A percentile compares a stretch with the other conserved stretches of the same genome.
Conservation (phyloP, 2,797 vertebrate species). For the Alosa sapidissima region DNA sequence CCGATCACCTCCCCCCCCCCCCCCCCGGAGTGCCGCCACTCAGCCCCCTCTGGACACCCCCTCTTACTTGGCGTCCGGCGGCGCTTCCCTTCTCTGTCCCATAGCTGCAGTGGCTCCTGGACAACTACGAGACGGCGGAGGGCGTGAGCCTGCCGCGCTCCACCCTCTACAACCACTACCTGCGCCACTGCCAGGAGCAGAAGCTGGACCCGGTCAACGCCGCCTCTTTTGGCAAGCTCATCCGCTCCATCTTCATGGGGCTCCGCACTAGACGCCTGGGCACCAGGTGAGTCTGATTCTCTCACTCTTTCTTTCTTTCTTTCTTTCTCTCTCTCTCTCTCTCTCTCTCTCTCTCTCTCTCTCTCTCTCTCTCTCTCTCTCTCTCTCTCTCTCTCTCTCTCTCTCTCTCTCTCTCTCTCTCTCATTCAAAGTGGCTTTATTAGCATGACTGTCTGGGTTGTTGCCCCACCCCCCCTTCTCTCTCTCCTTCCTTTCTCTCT, state of each 20-base stretch:
- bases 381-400: background rate
- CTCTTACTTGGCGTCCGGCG: background rate
- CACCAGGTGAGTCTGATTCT: slow-evolving; percentile 79
- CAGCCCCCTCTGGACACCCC: background rate
- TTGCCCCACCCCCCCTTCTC: background rate
- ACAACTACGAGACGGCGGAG: slow-evolving; percentile 97
- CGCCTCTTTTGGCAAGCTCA: slow-evolving; percentile 96
- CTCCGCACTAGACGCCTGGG: slow-evolving; percentile 93
- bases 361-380: background rate
- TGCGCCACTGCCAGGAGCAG: slow-evolving; percentile 97
- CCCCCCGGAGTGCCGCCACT: too few relatives aligned
- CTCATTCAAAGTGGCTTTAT: background rate
- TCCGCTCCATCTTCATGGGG: slow-evolving; percentile 98
- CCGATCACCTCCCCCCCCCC: background rate
- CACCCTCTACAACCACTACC: slow-evolving; percentile 96
- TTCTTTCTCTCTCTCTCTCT: background rate
- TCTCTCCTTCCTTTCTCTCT: background rate
- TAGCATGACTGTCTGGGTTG: too few relatives aligned
- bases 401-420: background rate
- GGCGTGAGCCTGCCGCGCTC: slow-evolving; percentile 95
- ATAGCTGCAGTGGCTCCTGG: slow-evolving; percentile 97
- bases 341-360: background rate
- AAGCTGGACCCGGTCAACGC: slow-evolving; percentile 97
- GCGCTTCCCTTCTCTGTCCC: slow-evolving; percentile 35
- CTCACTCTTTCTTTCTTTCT: background rate